Base-by-base conservation (phyloP, 2,113 vertebrate genomes). In the Neomonachus schauinslandi region DNA sequence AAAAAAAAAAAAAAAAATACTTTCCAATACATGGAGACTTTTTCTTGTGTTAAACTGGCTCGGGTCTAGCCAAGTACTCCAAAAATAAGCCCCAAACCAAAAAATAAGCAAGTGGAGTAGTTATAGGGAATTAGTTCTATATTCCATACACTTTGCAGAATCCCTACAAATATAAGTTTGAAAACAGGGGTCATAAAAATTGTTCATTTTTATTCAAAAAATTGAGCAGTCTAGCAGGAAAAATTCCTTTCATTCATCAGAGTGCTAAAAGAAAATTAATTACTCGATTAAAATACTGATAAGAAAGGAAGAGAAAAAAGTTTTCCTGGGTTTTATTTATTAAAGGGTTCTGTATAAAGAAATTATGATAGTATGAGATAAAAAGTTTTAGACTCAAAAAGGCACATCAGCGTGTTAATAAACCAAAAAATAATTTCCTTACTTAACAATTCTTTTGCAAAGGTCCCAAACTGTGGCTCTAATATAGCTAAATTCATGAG, bases 241-340 rank as follows among this genome's bases (percentile, higher is more conserved):
- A 33, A 36, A 61, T 26, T 55, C 2, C 59, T 69, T 97, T 97
- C 71, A 97, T 67, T 97, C 71, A 97, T 67, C 21, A 72, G 26
- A 93, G 5, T 93, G 59, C 46, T 89, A 8, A 28, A 95, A 49
- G 19, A 84, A 94, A 65, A 67, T 61, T 46, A 69, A 11, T 59
- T 42, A 89, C 31, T 77, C 51, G 39, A 61, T 4, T 81, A 57
- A 77, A 94, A 95, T 92, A 89, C 7, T 92, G 83, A 8, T 53
- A 77, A 90, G 16, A 81, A 72, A 59, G 12, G 28, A 59, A 76
- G 5, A 93, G n/a, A 71, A 80, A 92, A 81, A 71, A 28, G 4
- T 63, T 74, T 81, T 36, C 61, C n/a, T 22, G 49, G 59, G 16
- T 74, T 89, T 86, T 71, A 85, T 22, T 93, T 90, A 59, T 85